Percentiles rank a stretch among this genome's conserved stretches.
phyloP scores from a whole-genome alignment of 2,797 vertebrate species.

The Loris lydekkerianus region DNA sequence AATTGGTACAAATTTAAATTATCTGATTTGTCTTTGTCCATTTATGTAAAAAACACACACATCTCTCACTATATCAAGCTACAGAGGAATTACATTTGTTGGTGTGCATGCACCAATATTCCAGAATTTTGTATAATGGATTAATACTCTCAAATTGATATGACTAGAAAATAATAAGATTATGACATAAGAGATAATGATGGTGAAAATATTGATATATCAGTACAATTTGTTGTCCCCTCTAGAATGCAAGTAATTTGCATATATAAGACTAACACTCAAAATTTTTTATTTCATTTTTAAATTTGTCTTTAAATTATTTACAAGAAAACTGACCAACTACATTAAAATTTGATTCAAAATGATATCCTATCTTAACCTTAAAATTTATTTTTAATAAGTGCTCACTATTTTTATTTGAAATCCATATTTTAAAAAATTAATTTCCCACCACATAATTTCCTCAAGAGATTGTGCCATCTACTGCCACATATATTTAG shows the following conservation, averaged over 20 bases:
- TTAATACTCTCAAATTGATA: background rate
- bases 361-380: background rate
- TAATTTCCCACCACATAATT: background rate
- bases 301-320: background rate
- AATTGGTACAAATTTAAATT: background rate
- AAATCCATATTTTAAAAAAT: conserved; percentile 20
- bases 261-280: background rate
- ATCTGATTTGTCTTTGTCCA: conserved; percentile 19
- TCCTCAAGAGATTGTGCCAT: background rate
- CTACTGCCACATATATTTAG: background rate
- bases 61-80: background rate
- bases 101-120: rapidly evolving
- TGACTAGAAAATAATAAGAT: background rate
- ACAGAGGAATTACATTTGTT: background rate
- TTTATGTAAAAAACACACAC: conserved; percentile 12
- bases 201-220: background rate
- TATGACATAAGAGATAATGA: background rate
- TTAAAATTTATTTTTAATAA: background rate
- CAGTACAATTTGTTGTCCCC: background rate
- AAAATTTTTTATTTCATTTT: background rate
- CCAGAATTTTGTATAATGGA: background rate
- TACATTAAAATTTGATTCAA: conserved; percentile 22
- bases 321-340: background rate
- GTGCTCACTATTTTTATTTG: background rate
- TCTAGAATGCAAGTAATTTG: background rate